A percentile compares a stretch with the other conserved stretches of the same genome.
phyloP scores from a whole-genome alignment of 1,140 invertebrate species.

The Asbolus verrucosus region DNA sequence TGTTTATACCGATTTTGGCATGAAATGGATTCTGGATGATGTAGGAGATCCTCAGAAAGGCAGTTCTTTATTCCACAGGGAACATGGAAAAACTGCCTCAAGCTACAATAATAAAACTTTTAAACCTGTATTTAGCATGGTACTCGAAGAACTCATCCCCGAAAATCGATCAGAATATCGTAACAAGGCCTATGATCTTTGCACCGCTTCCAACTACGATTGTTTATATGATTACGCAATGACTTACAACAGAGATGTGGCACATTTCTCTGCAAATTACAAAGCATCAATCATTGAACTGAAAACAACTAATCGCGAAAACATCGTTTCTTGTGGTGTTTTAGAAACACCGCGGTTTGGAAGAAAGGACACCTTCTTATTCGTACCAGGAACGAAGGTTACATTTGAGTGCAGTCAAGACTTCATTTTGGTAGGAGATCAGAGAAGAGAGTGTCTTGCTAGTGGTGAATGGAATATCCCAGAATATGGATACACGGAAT shows the following conservation, averaged over 20 bases:
- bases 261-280: constrained; percentile 88
- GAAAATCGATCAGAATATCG: constrained; percentile 74
- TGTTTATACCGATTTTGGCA: constrained; percentile 81
- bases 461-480: constrained; percentile 86
- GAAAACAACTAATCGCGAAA: constrained; percentile 65
- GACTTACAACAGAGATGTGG: constrained; percentile 85
- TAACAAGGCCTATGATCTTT: constrained; percentile 75
- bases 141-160: constrained; percentile 79
- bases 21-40: constrained; percentile 84
- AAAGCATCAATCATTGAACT: constrained; percentile 73
- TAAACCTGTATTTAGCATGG: constrained; percentile 77
- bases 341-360: constrained; percentile 91
- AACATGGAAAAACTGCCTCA: constrained; percentile 82
- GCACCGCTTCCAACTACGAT: constrained; percentile 81
- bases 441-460: constrained; percentile 80
- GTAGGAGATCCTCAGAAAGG: constrained; percentile 73
- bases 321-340: constrained; percentile 84
- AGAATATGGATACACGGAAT: constrained; percentile 86
- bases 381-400: constrained; percentile 88
- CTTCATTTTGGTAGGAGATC: constrained; percentile 88
- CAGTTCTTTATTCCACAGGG: constrained; percentile 80
- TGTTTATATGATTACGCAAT: constrained; percentile 91
- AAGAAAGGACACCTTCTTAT: constrained; percentile 90
- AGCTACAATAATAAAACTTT: constrained; percentile 85
- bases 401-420: constrained; percentile 91